phyloP scores from a whole-genome alignment of 2,888 invertebrate genomes.

The Lepidonotus clava region DNA sequence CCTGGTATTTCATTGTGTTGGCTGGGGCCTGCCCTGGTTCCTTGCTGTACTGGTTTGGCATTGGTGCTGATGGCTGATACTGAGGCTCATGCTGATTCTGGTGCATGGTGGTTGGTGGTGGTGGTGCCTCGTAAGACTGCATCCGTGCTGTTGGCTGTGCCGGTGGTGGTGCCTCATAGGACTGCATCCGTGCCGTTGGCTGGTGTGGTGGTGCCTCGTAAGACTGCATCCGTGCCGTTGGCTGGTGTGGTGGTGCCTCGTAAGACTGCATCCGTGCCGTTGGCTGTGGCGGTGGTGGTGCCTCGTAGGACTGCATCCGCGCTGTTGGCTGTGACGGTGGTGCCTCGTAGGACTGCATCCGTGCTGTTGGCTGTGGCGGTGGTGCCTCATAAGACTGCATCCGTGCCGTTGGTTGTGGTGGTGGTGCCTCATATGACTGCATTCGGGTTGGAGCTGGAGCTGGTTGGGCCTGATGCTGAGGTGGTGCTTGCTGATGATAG shows the following conservation, averaged over 20 bases:
- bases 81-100: not conserved
- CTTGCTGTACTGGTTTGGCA: not conserved
- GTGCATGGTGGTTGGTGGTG: not conserved
- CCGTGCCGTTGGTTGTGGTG: not conserved
- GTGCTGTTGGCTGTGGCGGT: not conserved
- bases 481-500: not conserved
- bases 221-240: not conserved
- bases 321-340: not conserved
- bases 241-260: not conserved
- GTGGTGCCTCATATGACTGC: not conserved
- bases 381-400: not conserved
- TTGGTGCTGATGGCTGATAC: not conserved
- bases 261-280: not conserved
- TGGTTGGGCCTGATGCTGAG: constrained; percentile 4
- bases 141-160: not conserved
- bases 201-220: not conserved
- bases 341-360: not conserved
- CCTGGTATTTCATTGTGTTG: no score
- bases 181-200: not conserved
- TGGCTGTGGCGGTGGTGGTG: not conserved
- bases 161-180: not conserved
- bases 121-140: not conserved
- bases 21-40: no score
- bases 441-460: not conserved
- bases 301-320: not conserved